Evolutionary conservation across 2,888 invertebrate genomes (phyloP), one percentile per base, ranked within the genome.

Genomic region (Dolichopus griseipennis): DNA sequence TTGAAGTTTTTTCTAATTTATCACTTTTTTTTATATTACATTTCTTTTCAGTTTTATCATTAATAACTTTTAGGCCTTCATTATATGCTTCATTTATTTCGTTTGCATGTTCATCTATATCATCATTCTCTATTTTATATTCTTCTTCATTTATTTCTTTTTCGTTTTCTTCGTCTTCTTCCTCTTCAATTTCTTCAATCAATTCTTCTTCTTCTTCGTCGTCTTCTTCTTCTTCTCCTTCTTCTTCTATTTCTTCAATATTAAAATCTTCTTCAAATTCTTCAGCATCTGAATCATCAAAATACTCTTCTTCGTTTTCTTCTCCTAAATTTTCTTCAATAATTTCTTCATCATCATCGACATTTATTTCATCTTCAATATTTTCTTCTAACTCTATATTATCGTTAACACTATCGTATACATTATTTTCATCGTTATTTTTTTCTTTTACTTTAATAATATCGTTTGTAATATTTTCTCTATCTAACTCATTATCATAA

Each of bases 191-290:
- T 22, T 63, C 63, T 22, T 22, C 21, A 20, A 22, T 27, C 22
- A 20, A n/a, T 22, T 63, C 63, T 21, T 21, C 27, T 63, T 75
- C 72, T 67, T 70, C 68, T 61, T 73, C 75, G 43, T 72, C 70
- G 41, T 71, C 70, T 66, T 64, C 64, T 27, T 65, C 64, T 18
- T 68, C 75, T 69, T 76, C 76, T 68, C 76, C 76, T 67, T 75
- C 75, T 65, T 75, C 76, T 66, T 73, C 73, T 68, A 75, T 75
- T 64, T 75, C 74, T 72, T 76, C 69, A 6, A 74, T 75, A 20
- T 74, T 75, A 2, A 73, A 71, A 70, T 74, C 73, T 2, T 75
- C 73, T 43, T 72, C 70, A 61, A 68, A 63, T 67, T 73, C 73
- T 67, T 72, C 74, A 41, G 72, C 73, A 10, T 72, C 73, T 27